A percentile compares a stretch with the other conserved stretches of the same genome.
Evolutionary conservation across 1,140 invertebrate genomes (phyloP).

Genomic region (Philotrypesis tridentata): DNA sequence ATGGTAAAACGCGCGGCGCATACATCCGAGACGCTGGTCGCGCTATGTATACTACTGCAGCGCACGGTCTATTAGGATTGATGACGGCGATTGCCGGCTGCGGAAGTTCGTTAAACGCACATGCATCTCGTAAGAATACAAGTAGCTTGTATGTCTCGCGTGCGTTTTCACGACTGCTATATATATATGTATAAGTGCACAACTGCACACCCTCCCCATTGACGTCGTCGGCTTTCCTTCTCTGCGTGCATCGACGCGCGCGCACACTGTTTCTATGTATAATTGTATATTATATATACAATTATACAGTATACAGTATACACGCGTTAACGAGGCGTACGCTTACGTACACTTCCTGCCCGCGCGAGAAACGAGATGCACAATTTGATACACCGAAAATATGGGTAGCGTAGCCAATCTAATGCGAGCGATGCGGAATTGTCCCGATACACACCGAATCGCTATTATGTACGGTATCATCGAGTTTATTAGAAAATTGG

Average conservation of each 20-base stretch:
- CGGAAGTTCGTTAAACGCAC: slow-evolving; percentile 29
- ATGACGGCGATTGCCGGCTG: slow-evolving; percentile 17
- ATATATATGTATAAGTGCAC: too few species aligned
- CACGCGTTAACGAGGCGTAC: too few species aligned
- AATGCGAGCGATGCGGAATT: not conserved
- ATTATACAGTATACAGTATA: too few species aligned
- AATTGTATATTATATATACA: too few species aligned
- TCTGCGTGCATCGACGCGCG: too few species aligned
- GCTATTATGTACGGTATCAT: too few species aligned
- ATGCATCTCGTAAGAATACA: slow-evolving; percentile 31
- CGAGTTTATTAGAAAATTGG: not conserved
- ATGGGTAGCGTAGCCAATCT: slow-evolving; percentile 11
- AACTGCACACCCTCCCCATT: slow-evolving; percentile 15
- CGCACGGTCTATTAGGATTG: slow-evolving; percentile 28
- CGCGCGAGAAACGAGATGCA: not conserved
- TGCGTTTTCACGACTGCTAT: slow-evolving; percentile 16
- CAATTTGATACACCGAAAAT: not conserved
- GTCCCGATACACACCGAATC: not conserved
- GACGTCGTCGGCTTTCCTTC: not conserved
- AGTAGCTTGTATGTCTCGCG: not conserved
- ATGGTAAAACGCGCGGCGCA: not conserved
- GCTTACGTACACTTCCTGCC: not conserved
- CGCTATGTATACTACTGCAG: not conserved
- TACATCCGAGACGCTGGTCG: not conserved
- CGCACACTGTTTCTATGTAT: not conserved